Evolutionary conservation across 2,888 invertebrate genomes (phyloP).

Genomic region (Andrena trimmerana): DNA sequence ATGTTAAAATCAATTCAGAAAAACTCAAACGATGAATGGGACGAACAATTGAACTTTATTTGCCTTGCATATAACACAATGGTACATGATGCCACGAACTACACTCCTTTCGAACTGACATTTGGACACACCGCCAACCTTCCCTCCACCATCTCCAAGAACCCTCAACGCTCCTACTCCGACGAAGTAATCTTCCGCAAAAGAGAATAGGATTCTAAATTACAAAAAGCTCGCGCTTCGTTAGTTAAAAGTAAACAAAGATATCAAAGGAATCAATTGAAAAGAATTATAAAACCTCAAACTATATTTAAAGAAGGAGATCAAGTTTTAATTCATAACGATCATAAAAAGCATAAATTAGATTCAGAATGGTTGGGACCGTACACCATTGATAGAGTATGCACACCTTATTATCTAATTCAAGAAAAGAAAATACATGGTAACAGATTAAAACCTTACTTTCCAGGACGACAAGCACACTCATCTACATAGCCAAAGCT

Average conservation of each 20-base stretch:
- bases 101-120: constrained; percentile 1
- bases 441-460: constrained; percentile 20
- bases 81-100: background rate
- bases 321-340: background rate
- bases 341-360: background rate
- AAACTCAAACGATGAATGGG: background rate
- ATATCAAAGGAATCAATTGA: background rate
- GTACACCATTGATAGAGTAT: background rate
- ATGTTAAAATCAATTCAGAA: constrained; percentile 12
- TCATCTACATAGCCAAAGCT: background rate
- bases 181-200: background rate
- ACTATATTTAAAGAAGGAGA: background rate
- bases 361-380: constrained; percentile 4
- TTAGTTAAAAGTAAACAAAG: background rate
- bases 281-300: constrained; percentile 4
- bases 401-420: background rate
- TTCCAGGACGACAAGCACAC: constrained; percentile 6
- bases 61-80: constrained; percentile 12
- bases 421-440: constrained; percentile 7
- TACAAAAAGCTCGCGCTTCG: background rate
- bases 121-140: background rate
- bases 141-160: background rate
- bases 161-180: background rate
- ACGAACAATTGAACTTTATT: background rate
- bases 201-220: background rate